Evolutionary conservation across 1,140 invertebrate genomes (phyloP).

Genomic region (Sesamia nonagrioides): DNA sequence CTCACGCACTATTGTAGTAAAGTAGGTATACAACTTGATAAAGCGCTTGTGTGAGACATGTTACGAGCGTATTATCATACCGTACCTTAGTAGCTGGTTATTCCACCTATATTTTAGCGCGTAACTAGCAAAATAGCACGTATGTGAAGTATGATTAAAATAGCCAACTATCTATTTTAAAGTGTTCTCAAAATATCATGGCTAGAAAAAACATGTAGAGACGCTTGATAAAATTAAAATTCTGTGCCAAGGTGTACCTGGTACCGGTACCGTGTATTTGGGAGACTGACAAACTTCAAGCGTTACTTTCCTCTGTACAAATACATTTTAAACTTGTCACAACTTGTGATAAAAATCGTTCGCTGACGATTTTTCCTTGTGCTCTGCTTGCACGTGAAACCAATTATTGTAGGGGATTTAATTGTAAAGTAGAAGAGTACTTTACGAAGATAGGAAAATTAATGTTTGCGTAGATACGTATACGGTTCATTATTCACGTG

Average conservation of each 20-base stretch:
- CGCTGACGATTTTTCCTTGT: slow-evolving; percentile 34
- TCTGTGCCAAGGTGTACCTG: slow-evolving; percentile 15
- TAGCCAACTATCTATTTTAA: slow-evolving; percentile 28
- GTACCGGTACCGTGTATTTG: slow-evolving; percentile 10
- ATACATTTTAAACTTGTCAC: slow-evolving; percentile 31
- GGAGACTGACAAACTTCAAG: slow-evolving; percentile 36
- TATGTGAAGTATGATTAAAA: slow-evolving; percentile 12
- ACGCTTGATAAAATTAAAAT: slow-evolving; percentile 39
- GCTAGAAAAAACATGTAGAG: neutral
- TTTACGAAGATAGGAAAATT: slow-evolving; percentile 3
- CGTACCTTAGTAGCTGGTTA: slow-evolving; percentile 15
- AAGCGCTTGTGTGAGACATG: slow-evolving; percentile 12
- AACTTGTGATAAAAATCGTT: slow-evolving; percentile 17
- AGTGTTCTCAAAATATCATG: slow-evolving; percentile 4
- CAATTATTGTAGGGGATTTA: slow-evolving; percentile 19
- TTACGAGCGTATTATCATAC: slow-evolving; percentile 20
- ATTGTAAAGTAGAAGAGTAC: slow-evolving; percentile 1
- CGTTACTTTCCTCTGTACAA: slow-evolving; percentile 21
- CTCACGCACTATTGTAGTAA: slow-evolving; percentile 28
- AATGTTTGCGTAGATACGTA: slow-evolving; percentile 25
- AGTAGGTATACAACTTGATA: slow-evolving; percentile 13
- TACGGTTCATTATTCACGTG: slow-evolving; percentile 13
- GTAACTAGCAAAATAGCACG: slow-evolving; percentile 16
- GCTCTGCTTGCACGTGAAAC: slow-evolving; percentile 3
- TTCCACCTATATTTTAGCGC: slow-evolving; percentile 8